Conservation (phyloP, 2,888 invertebrate genomes). For the Drosophila dives region DNA sequence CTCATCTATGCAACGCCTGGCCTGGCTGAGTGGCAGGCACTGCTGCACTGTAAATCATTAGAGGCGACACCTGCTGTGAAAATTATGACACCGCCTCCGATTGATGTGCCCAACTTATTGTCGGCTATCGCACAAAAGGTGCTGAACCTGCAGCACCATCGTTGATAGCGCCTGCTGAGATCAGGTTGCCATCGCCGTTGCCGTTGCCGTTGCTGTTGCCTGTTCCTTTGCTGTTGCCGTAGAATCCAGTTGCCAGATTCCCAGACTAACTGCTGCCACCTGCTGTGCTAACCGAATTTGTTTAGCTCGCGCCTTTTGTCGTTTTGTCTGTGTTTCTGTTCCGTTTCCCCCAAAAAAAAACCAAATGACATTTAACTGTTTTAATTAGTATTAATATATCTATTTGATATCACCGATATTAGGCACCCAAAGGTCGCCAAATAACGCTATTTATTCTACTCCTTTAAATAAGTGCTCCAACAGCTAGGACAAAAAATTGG, state of each 20-base stretch:
- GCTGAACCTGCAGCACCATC: conserved; percentile 75
- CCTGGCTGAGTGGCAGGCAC: conserved; percentile 9
- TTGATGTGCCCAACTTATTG: conserved; percentile 80
- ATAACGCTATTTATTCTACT: background rate
- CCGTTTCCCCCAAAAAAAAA: conserved; percentile 14
- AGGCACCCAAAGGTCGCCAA: background rate
- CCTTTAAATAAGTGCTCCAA: background rate
- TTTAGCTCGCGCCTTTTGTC: conserved; percentile 66
- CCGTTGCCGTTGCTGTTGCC: conserved; percentile 4
- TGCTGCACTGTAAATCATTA: conserved; percentile 78
- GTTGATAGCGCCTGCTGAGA: conserved; percentile 78
- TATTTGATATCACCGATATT: conserved; percentile 20
- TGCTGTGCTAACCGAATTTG: conserved; percentile 71
- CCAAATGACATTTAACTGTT: conserved; percentile 53
- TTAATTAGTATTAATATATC: conserved; percentile 53
- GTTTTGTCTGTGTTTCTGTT: conserved; percentile 10
- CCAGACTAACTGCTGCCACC: conserved; percentile 38
- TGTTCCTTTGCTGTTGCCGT: conserved; percentile 3
- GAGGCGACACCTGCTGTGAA: conserved; percentile 83
- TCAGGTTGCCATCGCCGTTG: conserved; percentile 4
- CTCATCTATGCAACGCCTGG: conserved; percentile 22
- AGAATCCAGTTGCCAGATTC: conserved; percentile 6
- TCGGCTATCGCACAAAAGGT: conserved; percentile 76
- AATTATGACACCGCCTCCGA: conserved; percentile 83
- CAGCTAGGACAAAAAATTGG: background rate